A percentile compares a stretch with the other conserved stretches of the same genome.
These are phyloP conservation scores for Onychomys torridus DNA, from an alignment of 2,797 vertebrate genomes.

Conservation along the genomic window DNA sequence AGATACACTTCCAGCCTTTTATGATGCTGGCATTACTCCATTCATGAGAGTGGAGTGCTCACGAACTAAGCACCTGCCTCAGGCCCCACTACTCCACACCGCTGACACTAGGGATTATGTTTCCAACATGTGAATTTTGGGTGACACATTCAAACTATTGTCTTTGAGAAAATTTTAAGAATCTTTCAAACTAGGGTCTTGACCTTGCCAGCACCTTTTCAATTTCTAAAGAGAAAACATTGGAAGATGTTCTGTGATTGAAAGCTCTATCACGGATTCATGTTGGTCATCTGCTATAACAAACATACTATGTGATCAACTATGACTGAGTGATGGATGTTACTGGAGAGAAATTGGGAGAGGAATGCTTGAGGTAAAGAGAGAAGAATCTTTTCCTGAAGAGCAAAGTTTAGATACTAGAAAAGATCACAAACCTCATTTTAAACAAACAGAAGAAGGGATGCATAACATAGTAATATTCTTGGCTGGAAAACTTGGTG, in stretches of 20 bases:
- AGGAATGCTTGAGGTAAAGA: slow-evolving; percentile 31
- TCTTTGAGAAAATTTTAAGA: slow-evolving; percentile 39
- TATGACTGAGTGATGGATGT: neutral
- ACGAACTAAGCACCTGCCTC: neutral
- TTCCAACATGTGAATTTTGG: neutral
- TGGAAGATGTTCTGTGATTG: slow-evolving; percentile 14
- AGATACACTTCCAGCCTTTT: neutral
- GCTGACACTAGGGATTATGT: neutral
- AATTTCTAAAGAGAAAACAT: slow-evolving; percentile 21
- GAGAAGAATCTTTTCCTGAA: neutral
- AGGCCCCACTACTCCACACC: too few species aligned
- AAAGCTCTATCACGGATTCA: slow-evolving; percentile 61
- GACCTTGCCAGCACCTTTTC: slow-evolving; percentile 3
- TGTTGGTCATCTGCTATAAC: slow-evolving; percentile 41
- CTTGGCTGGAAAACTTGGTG: neutral
- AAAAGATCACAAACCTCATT: neutral
- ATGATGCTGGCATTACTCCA: neutral
- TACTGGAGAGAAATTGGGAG: neutral
- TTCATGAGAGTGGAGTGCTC: neutral
- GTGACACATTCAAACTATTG: neutral
- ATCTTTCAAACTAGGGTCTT: slow-evolving; percentile 41
- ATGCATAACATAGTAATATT: neutral
- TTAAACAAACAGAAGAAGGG: slow-evolving; percentile 41
- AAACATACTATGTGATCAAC: neutral
- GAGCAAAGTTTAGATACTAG: neutral